Evolutionary conservation across 1,140 invertebrate species (phyloP).

Genomic region (Drosophila chauvacae): DNA sequence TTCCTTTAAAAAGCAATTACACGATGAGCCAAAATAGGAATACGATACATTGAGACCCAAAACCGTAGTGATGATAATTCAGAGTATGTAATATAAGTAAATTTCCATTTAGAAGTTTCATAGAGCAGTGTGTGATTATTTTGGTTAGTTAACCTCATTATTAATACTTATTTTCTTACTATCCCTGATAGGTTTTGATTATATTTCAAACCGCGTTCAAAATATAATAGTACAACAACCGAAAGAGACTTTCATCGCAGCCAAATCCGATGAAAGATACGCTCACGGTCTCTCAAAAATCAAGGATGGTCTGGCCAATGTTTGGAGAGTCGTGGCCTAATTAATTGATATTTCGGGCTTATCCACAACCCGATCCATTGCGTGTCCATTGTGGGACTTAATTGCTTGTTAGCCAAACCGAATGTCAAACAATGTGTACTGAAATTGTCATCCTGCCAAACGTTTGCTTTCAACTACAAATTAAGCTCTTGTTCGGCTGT

Average conservation of each 20-base stretch:
- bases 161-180: not conserved
- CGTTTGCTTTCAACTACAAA: conserved; percentile 75
- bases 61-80: not conserved
- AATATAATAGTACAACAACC: not conserved
- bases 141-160: not conserved
- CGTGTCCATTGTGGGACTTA: conserved; percentile 65
- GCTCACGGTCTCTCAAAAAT: conserved; percentile 1
- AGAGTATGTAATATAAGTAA: no score
- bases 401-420: conserved; percentile 69
- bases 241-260: no score
- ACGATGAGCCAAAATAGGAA: not conserved
- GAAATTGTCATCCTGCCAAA: conserved; percentile 69
- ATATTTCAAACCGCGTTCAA: not conserved
- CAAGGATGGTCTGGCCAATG: not conserved
- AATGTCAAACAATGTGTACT: conserved; percentile 70
- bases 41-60: not conserved
- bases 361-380: conserved; percentile 28
- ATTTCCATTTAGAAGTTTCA: not conserved
- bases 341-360: conserved; percentile 68
- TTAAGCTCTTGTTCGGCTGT: conserved; percentile 63
- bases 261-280: not conserved
- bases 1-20: not conserved
- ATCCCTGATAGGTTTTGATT: not conserved
- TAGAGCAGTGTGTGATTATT: not conserved
- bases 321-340: conserved; percentile 22